These are phyloP conservation scores for Leptodirus hochenwartii DNA, from an alignment of 2,888 invertebrate species.

Conservation along the genomic window DNA sequence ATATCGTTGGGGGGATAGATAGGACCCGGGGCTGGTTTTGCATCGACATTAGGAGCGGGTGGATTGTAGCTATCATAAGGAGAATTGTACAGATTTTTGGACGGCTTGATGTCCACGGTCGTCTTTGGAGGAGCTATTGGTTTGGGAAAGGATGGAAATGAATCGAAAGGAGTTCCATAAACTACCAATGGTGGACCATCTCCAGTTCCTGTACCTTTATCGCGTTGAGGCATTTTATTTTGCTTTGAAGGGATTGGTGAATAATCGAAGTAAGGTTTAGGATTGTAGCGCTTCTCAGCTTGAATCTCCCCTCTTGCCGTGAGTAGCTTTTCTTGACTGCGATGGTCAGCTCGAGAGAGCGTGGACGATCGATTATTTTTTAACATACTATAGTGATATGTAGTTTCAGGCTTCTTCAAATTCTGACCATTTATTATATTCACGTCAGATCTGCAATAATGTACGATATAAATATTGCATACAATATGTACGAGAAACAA, in stretches of 20 bases:
- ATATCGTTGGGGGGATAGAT: constrained; percentile 1
- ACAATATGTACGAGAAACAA: no score
- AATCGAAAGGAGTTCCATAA: no score
- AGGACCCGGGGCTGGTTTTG: no score
- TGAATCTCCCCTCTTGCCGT: constrained; percentile 23
- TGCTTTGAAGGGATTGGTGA: constrained; percentile 4
- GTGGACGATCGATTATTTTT: constrained; percentile 11
- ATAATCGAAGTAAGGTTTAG: constrained; percentile 23
- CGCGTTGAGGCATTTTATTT: constrained; percentile 3
- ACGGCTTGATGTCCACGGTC: no score
- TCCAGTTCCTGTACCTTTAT: constrained; percentile 5
- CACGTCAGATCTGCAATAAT: constrained; percentile 20
- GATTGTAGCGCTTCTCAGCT: constrained; percentile 24
- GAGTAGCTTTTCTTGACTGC: constrained; percentile 12
- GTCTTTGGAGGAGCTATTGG: no score
- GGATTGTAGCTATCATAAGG: no score
- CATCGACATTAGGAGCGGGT: no score
- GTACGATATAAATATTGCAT: no score
- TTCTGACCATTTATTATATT: constrained; percentile 19
- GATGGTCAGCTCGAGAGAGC: no score
- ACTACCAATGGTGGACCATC: constrained; percentile 12
- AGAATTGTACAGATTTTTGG: no score
- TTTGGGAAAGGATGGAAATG: no score
- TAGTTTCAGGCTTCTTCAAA: constrained; percentile 13
- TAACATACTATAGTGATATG: constrained; percentile 6